Evolutionary conservation across 2,888 invertebrate genomes (phyloP).

Genomic region (Nephrotoma guestfalica): DNA sequence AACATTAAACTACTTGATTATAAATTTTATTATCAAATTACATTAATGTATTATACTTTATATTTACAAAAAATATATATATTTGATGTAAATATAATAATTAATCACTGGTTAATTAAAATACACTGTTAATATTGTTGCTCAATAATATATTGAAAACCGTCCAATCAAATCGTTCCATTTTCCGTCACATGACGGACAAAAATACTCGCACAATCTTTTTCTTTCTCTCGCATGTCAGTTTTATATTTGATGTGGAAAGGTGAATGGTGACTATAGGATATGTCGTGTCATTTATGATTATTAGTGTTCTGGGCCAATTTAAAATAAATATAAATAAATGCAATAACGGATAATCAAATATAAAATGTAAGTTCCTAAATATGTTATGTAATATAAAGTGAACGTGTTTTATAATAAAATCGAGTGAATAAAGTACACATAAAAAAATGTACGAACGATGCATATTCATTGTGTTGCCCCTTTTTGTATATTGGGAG

Average conservation of each 20-base stretch:
- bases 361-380: neutral
- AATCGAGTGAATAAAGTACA: neutral
- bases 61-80: neutral
- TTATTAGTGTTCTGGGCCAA: slow-evolving; percentile 11
- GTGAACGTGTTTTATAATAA: neutral
- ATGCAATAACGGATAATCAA: neutral
- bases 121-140: neutral
- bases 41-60: neutral
- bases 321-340: slow-evolving; percentile 5
- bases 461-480: neutral
- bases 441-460: neutral
- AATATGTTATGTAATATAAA: neutral
- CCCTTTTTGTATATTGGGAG: slow-evolving; percentile 1
- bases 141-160: neutral
- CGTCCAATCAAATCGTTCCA: neutral
- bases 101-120: neutral
- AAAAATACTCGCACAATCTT: neutral
- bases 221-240: slow-evolving; percentile 9
- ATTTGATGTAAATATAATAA: neutral
- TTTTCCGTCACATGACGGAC: slow-evolving; percentile 11
- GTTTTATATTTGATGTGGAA: slow-evolving; percentile 11
- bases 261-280: slow-evolving; percentile 13
- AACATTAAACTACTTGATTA: too few species aligned
- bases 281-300: slow-evolving; percentile 13
- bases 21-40: neutral